Percentiles rank a stretch among this genome's conserved stretches.
Evolutionary conservation across 2,113 vertebrate species (phyloP).

Genomic region (Lucifuga dentata): DNA sequence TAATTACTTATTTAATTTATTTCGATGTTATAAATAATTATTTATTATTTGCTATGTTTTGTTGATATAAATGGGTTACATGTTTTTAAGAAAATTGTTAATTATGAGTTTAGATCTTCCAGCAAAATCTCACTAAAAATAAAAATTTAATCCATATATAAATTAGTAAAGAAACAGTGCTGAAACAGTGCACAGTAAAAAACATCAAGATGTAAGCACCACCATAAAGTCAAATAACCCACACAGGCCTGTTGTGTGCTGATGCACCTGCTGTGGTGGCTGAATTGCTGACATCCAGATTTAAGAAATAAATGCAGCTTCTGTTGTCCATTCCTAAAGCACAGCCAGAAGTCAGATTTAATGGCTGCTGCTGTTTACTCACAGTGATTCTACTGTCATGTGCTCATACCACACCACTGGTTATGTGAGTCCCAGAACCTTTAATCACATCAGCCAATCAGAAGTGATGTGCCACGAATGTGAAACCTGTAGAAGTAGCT

Average conservation of each 20-base stretch:
- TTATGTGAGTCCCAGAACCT: neutral
- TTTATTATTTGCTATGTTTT: too few species aligned
- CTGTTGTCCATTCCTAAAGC: slow-evolving; percentile 19
- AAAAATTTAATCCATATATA: neutral
- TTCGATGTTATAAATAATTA: too few species aligned
- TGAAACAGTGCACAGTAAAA: slow-evolving; percentile 1
- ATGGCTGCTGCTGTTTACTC: slow-evolving; percentile 21
- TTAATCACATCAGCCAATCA: neutral
- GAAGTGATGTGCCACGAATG: neutral
- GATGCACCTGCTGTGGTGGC: slow-evolving; percentile 28
- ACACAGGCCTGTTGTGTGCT: neutral
- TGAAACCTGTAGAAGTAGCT: too few species aligned
- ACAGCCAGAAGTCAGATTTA: slow-evolving; percentile 43
- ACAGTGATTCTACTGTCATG: slow-evolving; percentile 14
- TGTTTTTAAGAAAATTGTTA: too few species aligned
- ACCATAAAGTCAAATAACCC: slow-evolving; percentile 1
- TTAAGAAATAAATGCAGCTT: slow-evolving; percentile 21
- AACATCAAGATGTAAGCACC: neutral
- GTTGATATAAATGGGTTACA: too few species aligned
- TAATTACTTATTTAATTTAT: too few species aligned
- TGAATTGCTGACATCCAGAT: slow-evolving; percentile 24
- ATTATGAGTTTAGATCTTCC: neutral
- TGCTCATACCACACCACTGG: slow-evolving; percentile 20
- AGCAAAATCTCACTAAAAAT: neutral
- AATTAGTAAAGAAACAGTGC: neutral